Evolutionary conservation across 2,888 invertebrate species (phyloP), one percentile per base, ranked within the genome.

Genomic region (Caenorhabditis imperialis): DNA sequence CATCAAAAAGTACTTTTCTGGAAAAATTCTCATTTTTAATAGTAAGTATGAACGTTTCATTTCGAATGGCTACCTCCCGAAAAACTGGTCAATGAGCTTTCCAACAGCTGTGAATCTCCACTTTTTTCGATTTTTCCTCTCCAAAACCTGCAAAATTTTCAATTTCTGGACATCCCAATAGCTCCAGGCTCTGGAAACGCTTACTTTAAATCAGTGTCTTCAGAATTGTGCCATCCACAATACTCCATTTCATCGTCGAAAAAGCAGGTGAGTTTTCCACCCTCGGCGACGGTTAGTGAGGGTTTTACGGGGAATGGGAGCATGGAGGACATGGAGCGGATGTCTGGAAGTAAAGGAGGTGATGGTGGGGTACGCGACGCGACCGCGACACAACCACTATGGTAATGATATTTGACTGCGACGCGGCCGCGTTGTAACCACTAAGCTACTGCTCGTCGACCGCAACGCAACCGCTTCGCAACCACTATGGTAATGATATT

Each of bases 211-310:
- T 47, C 37, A 3, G 63, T 63, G 16, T 54, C 44, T n/a, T 44
- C 40, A 3, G 70, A 74, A 70, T 82, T 79, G 51, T 82, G 79
- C 86, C 86, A 86, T 20, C 81, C 76, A 65, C 86, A 86, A 35
- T 54, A 76, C 65, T 86, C 86, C 40, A 77, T 65, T 10, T 74
- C 67, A 38, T 74, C 62, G 45, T 86, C 86, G 51, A 86, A 86
- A n/a, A 74, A 70, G 44, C 86, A 86, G n/a, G 78, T 78, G 12
- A 81, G 62, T 37, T 77, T 67, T 22, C 84, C 84, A 22, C 84
- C 84, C 22, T 79, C 81, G 2, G 51, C 48, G 3, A 84, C 57
- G 10, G 63, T 23, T 10, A 78, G 44, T 18, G 51, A 44, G 6
- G 77, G 65, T 42, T 63, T 54, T 22, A 60, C 62, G 4, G 69